Base-by-base conservation (phyloP, 2,113 vertebrate species). In the pig (Sus scrofa) region DNA sequence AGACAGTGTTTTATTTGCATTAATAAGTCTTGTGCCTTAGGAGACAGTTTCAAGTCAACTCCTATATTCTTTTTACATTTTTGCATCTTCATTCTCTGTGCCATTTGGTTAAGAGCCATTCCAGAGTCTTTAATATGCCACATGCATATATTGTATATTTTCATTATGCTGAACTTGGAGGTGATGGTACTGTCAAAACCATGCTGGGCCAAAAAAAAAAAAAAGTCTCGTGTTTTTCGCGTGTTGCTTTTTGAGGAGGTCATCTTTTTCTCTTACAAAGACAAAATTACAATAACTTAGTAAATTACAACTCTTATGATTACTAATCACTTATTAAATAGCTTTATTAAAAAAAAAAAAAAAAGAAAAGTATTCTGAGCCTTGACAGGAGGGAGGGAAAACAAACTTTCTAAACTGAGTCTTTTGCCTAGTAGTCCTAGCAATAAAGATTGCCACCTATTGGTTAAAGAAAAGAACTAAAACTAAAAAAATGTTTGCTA, bases 401-500 rank as follows among this genome's bases (percentile, higher is more conserved):
- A 73, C 22, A 11, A 12, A 70, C 37, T 96, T 75, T 27, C 67
- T 52, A 39, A 75, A 39, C 37, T 50, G 9, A 63, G 18, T 74
- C 24, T 16, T 85, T 89, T 30, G 26, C 75, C 37, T 74, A 18
- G 10, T 78, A 54, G 71, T 92, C 50, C 86, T 90, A 37, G 65
- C 68, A 75, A 95, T 93, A 91, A 88, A 95, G 85, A 89, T 85
- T 96, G 97, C 98, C 98, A 96, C 86, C 98, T 98, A 65, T 91
- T 93, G 97, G 97, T 73, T 27, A 70, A 89, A 95, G 88, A 52
- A 58, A 94, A 73, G 88, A 97, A 96, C 44, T 89, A 78, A 91
- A 91, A 44, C 24, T 44, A 26, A 96, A 50, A 96, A 92, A 88
- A 32, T n/a, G 22, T 16, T 91, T 37, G 60, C 77, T 63, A 73